Percentiles rank a stretch among this genome's conserved stretches.
These are phyloP conservation scores for Globodera rostochiensis DNA, from an alignment of 1,140 invertebrate species.

Conservation along the genomic window DNA sequence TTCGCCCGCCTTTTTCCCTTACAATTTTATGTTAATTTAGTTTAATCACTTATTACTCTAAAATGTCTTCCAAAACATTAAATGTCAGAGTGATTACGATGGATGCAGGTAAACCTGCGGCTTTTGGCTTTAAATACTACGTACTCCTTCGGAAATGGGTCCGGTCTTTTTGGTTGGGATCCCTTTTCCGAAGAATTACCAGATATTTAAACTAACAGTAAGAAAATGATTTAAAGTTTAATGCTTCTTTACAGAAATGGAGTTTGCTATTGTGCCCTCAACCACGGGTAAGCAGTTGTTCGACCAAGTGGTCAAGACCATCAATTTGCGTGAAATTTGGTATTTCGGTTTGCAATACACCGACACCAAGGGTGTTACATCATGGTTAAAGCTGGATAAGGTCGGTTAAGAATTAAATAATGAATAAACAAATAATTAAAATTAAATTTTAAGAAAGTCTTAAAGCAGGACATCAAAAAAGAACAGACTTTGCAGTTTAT, in stretches of 20 bases:
- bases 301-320: conserved; percentile 98
- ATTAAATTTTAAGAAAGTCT: conserved; percentile 25
- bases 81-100: neutral
- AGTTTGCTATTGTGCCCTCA: conserved; percentile 99
- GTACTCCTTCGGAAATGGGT: too few relatives aligned
- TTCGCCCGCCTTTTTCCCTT: too few relatives aligned
- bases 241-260: conserved; percentile 71
- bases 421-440: neutral
- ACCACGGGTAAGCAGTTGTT: conserved; percentile 99
- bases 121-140: too few relatives aligned
- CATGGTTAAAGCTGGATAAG: conserved; percentile 99
- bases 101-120: neutral
- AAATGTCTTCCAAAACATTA: neutral
- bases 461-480: conserved; percentile 90
- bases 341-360: conserved; percentile 99
- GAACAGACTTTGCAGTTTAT: conserved; percentile 96
- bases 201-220: neutral
- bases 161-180: too few relatives aligned
- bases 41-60: neutral
- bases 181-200: too few relatives aligned
- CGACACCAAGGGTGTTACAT: conserved; percentile 93
- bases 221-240: neutral
- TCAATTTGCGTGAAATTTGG: conserved; percentile 98
- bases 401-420: conserved; percentile 65
- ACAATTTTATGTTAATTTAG: too few relatives aligned